Evolutionary conservation across 2,797 vertebrate species (phyloP), one percentile per base, ranked within the genome.

Genomic region (Sebastes glaucus): DNA sequence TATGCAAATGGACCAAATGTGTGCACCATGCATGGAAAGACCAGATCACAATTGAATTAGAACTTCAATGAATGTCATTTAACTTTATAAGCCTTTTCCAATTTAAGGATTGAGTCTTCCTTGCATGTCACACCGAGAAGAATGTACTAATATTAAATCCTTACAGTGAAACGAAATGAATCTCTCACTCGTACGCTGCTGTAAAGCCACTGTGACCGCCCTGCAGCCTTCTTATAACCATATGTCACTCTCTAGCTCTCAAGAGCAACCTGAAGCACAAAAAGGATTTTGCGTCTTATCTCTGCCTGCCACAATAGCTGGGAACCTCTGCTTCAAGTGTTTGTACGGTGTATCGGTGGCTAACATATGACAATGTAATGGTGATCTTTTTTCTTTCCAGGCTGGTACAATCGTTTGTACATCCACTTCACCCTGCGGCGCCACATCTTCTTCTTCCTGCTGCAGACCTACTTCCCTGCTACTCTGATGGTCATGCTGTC

Each of bases 401-500:
- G 98, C 33, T 99, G 98, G 98, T 99, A 99, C 94, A 99, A 99
- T 88, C 97, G 98, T 38, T 95, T 99, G 77, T 99, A 99, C 78
- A 99, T 99, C 89, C 98, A 97, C 90, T 99, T 99, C 95, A 99
- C 98, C 0, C 93, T 99, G 71, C 95, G 95, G 14, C 96, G 98
- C 5, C 98, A 99, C 93, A 98, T 99, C 93, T 99, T 99, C 94
- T 99, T 99, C 95, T 99, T 99, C 94, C 88, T 99, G 93, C 97
- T 99, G 32, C 98, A 99, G 91, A 99, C 98, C 5, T 99, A 99
- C 81, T 99, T 99, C 71, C 98, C 98, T 0, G 98, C 98, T 6
- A 99, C 97, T 2, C 94, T 99, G 62, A 99, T 99, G 98, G 98
- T 99, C 91, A 99, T 99, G 97, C 78, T 99, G 83, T 99, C 98